phyloP scores from a whole-genome alignment of 2,888 invertebrate species.

The Hypsopygia costalis region DNA sequence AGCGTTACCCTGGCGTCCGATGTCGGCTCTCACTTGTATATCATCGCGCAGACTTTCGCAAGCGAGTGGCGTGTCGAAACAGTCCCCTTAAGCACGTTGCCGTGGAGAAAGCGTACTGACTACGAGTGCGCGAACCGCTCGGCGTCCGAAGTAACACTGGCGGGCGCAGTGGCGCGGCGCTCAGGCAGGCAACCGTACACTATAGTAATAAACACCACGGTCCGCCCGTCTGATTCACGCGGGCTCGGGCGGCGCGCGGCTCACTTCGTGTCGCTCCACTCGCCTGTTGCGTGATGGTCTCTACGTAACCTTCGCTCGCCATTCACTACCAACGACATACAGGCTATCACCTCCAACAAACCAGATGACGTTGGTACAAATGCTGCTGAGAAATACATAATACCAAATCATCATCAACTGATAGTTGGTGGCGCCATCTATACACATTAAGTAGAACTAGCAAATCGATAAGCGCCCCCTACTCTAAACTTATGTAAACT shows the following conservation, averaged over 20 bases:
- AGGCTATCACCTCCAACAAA: conserved; percentile 8
- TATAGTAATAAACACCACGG: conserved; percentile 12
- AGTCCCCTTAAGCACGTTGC: conserved; percentile 57
- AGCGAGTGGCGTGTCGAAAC: conserved; percentile 73
- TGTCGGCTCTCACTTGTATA: conserved; percentile 78
- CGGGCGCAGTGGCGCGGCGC: conserved; percentile 19
- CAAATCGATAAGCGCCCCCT: not conserved
- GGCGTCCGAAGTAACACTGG: conserved; percentile 30
- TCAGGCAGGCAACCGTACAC: conserved; percentile 15
- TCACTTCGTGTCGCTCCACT: conserved; percentile 46
- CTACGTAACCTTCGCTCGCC: conserved; percentile 33
- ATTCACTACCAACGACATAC: conserved; percentile 27
- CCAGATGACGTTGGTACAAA: conserved; percentile 7
- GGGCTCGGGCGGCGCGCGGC: conserved; percentile 34
- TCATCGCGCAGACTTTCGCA: conserved; percentile 80
- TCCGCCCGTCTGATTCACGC: conserved; percentile 37
- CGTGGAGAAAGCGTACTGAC: conserved; percentile 41
- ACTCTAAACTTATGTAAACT: not conserved
- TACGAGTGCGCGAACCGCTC: conserved; percentile 20
- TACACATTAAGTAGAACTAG: not conserved
- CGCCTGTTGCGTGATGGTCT: conserved; percentile 18
- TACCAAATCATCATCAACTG: too few species aligned
- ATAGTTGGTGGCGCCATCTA: conserved; percentile 8
- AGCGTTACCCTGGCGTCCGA: conserved; percentile 72
- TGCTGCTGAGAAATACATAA: not conserved